Evolutionary conservation across 2,888 invertebrate genomes (phyloP).

Genomic region (Sphinx pinastri): DNA sequence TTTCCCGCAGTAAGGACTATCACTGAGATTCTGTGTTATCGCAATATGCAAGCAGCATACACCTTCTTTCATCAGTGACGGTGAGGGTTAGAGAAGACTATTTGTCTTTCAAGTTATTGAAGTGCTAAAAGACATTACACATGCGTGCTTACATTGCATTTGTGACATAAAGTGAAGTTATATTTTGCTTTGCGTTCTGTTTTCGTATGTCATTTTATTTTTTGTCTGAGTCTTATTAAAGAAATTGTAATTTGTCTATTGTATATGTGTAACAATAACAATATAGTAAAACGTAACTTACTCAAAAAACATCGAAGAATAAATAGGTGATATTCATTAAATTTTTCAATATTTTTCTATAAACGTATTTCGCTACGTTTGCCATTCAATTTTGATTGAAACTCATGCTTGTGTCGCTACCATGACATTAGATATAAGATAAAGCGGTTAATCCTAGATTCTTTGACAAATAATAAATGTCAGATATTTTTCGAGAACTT

Average conservation of each 20-base stretch:
- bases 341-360: background rate
- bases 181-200: conserved; percentile 61
- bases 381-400: no score
- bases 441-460: no score
- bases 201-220: conserved; percentile 35
- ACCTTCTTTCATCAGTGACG: conserved; percentile 74
- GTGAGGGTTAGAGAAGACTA: conserved; percentile 72
- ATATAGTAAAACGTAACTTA: conserved; percentile 3
- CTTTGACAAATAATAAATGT: no score
- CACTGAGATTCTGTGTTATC: conserved; percentile 54
- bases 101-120: conserved; percentile 41
- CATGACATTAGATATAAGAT: no score
- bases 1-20: background rate
- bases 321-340: background rate
- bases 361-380: no score
- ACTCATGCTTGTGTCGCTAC: no score
- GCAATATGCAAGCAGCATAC: conserved; percentile 74
- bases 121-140: conserved; percentile 74
- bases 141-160: conserved; percentile 80
- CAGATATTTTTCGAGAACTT: no score
- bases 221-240: background rate
- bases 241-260: background rate
- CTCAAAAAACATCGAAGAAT: background rate
- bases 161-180: conserved; percentile 70
- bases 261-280: background rate